These are phyloP conservation scores for Pampusana beccarii DNA, from an alignment of 2,113 vertebrate species.

Conservation along the genomic window DNA sequence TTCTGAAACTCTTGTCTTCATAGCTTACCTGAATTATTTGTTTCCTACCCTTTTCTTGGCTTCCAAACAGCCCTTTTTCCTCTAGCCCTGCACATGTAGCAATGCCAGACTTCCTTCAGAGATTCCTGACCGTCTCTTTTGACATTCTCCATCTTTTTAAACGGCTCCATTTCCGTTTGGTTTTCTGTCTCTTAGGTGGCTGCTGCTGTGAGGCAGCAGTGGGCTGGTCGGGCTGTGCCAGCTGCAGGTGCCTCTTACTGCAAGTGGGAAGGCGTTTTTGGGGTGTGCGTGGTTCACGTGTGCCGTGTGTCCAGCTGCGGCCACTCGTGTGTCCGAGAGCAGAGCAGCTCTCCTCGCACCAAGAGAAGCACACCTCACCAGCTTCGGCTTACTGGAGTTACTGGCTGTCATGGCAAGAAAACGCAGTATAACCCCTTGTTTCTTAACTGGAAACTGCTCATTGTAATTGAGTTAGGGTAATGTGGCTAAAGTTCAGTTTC, in stretches of 20 bases:
- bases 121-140: not conserved
- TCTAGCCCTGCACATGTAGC: accelerated
- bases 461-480: not conserved
- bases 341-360: not conserved
- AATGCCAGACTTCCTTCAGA: not conserved
- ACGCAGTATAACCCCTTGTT: not conserved
- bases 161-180: not conserved
- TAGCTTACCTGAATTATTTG: not conserved
- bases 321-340: accelerated
- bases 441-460: not conserved
- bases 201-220: not conserved
- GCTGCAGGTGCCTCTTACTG: not conserved
- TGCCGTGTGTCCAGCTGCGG: not conserved
- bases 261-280: not conserved
- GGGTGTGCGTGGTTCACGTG: not conserved
- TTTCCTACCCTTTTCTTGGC: not conserved
- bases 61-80: not conserved
- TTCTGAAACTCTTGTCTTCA: not conserved
- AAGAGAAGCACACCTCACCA: not conserved
- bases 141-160: not conserved
- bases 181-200: not conserved
- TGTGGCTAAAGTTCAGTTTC: not conserved
- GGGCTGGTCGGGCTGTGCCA: not conserved
- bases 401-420: not conserved
- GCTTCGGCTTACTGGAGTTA: not conserved